Percentiles rank a stretch among this genome's conserved stretches.
These are phyloP conservation scores for Grus americana DNA, from an alignment of 2,113 vertebrate species.

Conservation along the genomic window DNA sequence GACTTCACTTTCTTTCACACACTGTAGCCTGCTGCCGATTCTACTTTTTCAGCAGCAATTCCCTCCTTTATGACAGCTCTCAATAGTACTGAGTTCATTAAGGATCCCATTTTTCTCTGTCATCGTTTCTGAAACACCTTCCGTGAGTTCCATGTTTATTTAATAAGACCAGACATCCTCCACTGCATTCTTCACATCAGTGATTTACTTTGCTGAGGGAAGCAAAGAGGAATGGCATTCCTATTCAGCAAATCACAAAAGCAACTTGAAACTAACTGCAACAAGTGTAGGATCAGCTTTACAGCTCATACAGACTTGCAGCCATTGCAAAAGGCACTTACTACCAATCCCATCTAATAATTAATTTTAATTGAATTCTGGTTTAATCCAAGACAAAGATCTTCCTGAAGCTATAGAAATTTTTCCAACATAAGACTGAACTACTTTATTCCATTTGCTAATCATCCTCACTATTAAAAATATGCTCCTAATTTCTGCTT, in stretches of 20 bases:
- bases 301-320: not conserved
- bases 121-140: not conserved
- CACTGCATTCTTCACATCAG: not conserved
- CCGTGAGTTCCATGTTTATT: not conserved
- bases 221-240: not conserved
- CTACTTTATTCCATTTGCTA: not conserved
- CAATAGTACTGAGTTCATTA: not conserved
- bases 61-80: not conserved
- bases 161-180: not conserved
- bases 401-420: not conserved
- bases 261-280: not conserved
- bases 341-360: not conserved
- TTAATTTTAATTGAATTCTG: slow-evolving; percentile 20
- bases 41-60: not conserved
- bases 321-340: not conserved
- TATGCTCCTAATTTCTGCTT: not conserved
- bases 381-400: not conserved
- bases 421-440: not conserved
- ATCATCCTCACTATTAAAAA: not conserved
- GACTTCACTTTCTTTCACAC: not conserved
- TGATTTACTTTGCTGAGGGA: not conserved
- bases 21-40: not conserved
- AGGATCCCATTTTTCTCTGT: not conserved
- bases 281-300: not conserved
- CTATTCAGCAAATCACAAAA: not conserved